Evolutionary conservation across 2,113 vertebrate genomes (phyloP).

Genomic region (Antidorcas marsupialis): DNA sequence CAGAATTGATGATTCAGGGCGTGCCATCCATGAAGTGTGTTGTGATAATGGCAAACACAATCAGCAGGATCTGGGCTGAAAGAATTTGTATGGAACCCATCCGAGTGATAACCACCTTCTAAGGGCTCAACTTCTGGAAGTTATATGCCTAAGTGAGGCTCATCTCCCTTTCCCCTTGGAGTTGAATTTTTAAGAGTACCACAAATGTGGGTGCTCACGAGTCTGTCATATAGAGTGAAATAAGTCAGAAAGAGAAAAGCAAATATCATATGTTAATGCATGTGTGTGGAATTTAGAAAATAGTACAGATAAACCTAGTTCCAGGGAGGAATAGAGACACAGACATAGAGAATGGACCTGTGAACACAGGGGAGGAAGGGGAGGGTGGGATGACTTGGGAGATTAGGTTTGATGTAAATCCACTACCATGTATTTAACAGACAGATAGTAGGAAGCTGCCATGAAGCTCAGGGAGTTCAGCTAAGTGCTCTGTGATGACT

Average conservation of each 20-base stretch:
- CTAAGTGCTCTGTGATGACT: neutral
- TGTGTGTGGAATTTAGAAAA: neutral
- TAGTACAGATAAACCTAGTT: neutral
- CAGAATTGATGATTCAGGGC: neutral
- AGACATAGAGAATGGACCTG: neutral
- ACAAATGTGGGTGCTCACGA: neutral
- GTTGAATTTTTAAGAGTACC: neutral
- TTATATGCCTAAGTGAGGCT: neutral
- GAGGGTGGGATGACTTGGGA: neutral
- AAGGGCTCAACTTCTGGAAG: neutral
- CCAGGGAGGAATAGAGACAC: neutral
- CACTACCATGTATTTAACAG: neutral
- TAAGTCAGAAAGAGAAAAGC: neutral
- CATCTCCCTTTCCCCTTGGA: neutral
- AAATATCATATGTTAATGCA: neutral
- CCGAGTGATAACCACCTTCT: neutral
- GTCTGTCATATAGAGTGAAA: neutral
- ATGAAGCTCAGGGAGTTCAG: neutral
- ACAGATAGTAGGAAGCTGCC: neutral
- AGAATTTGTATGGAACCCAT: neutral
- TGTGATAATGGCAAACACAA: neutral
- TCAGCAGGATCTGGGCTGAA: neutral
- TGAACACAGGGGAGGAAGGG: neutral
- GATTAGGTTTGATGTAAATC: neutral
- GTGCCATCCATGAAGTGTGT: neutral